These are phyloP conservation scores for Scomberomorus guttatus DNA, from an alignment of 2,797 vertebrate species.

Conservation along the genomic window DNA sequence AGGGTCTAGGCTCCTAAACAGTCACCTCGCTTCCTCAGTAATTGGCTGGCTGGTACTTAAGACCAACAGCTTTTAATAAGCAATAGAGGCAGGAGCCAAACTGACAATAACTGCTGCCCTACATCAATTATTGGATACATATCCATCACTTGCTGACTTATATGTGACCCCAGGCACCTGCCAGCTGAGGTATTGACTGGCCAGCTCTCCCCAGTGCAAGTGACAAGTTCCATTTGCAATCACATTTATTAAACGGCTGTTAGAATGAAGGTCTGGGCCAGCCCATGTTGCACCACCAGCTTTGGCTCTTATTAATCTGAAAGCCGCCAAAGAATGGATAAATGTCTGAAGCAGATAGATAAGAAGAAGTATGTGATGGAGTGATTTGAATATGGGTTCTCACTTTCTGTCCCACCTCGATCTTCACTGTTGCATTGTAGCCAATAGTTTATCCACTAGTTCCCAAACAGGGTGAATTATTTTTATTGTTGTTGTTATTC, in stretches of 20 bases:
- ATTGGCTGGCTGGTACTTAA: slow-evolving; percentile 88
- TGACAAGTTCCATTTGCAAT: slow-evolving; percentile 91
- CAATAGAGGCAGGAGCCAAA: slow-evolving; percentile 88
- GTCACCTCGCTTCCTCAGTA: slow-evolving; percentile 78
- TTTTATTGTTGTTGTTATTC: background rate
- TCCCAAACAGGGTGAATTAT: slow-evolving; percentile 22
- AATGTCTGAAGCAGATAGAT: slow-evolving; percentile 54
- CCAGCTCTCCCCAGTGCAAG: slow-evolving; percentile 82
- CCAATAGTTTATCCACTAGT: slow-evolving; percentile 2
- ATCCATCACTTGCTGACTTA: slow-evolving; percentile 89
- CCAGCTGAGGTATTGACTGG: slow-evolving; percentile 87
- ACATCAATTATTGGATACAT: slow-evolving; percentile 91
- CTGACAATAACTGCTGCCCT: slow-evolving; percentile 88
- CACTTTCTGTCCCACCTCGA: slow-evolving; percentile 6
- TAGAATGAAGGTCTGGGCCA: slow-evolving; percentile 84
- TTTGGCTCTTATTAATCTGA: slow-evolving; percentile 80
- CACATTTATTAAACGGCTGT: slow-evolving; percentile 89
- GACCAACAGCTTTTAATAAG: slow-evolving; percentile 90
- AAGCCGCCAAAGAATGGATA: slow-evolving; percentile 73
- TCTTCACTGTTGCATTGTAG: slow-evolving; percentile 16
- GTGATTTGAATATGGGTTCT: slow-evolving; percentile 42
- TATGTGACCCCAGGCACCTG: slow-evolving; percentile 89
- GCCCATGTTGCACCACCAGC: slow-evolving; percentile 63
- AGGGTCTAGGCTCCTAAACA: slow-evolving; percentile 76
- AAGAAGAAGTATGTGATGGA: slow-evolving; percentile 47